These are phyloP conservation scores for Anthoscopus minutus DNA, from an alignment of 2,113 vertebrate genomes.

Conservation along the genomic window DNA sequence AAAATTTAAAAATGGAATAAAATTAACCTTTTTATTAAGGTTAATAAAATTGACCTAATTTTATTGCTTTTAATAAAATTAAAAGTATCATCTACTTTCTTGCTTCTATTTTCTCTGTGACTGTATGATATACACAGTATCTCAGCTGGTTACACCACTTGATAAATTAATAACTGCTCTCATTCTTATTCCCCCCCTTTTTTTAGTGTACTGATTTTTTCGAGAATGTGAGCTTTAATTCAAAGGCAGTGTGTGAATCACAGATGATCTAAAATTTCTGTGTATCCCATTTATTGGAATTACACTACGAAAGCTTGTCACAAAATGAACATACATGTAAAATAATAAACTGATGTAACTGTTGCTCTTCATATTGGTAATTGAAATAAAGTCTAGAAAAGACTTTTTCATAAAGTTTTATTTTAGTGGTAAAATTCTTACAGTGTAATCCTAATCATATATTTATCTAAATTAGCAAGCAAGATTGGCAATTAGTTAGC, in stretches of 20 bases:
- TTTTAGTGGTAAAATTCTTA: not conserved
- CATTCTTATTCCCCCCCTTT: fast-evolving
- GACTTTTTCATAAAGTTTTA: not conserved
- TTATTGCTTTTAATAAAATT: no score
- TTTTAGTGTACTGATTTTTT: not conserved
- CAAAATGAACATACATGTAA: not conserved
- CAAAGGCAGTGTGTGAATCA: not conserved
- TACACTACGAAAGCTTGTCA: not conserved
- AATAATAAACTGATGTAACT: not conserved
- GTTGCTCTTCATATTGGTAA: not conserved
- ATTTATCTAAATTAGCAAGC: not conserved
- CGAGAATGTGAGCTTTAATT: not conserved
- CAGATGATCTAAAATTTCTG: not conserved
- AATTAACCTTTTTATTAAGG: no score
- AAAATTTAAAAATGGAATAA: not conserved
- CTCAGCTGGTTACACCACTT: not conserved
- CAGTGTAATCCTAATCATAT: not conserved
- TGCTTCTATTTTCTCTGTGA: not conserved
- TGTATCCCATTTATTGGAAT: not conserved
- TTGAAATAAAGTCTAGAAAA: not conserved
- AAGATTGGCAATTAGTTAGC: not conserved
- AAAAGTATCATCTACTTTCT: not conserved
- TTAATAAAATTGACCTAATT: no score
- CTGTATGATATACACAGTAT: not conserved
- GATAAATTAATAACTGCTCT: not conserved